phyloP scores from a whole-genome alignment of 2,888 invertebrate genomes.

The Meteorus colon region DNA sequence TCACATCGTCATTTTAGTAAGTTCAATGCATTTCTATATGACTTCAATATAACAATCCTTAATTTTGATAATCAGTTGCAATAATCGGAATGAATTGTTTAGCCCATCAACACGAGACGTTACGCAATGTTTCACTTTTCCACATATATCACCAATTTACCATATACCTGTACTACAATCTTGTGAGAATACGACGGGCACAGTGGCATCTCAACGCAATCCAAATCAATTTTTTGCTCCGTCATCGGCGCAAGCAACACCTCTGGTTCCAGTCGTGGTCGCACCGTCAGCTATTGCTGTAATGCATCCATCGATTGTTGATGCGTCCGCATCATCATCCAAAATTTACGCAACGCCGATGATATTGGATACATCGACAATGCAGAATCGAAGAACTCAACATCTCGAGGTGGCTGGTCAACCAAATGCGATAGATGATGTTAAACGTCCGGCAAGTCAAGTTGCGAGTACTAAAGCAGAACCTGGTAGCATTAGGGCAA shows the following conservation, averaged over 20 bases:
- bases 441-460: slow-evolving; percentile 73
- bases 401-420: background rate
- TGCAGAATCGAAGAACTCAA: slow-evolving; percentile 43
- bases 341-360: slow-evolving; percentile 79
- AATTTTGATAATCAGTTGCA: background rate
- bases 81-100: slow-evolving; percentile 31
- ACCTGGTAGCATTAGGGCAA: slow-evolving; percentile 75
- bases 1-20: slow-evolving; percentile 70
- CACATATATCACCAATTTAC: slow-evolving; percentile 73
- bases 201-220: slow-evolving; percentile 57
- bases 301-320: slow-evolving; percentile 76
- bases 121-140: slow-evolving; percentile 71
- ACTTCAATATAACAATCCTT: background rate
- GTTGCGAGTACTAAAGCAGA: slow-evolving; percentile 77
- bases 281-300: slow-evolving; percentile 76
- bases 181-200: slow-evolving; percentile 54
- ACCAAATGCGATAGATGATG: slow-evolving; percentile 49
- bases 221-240: slow-evolving; percentile 42
- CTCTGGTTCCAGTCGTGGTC: slow-evolving; percentile 74
- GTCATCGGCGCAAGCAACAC: slow-evolving; percentile 45
- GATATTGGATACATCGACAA: slow-evolving; percentile 63
- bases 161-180: slow-evolving; percentile 75
- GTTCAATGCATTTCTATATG: background rate
- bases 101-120: slow-evolving; percentile 57
- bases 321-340: slow-evolving; percentile 65